Conservation (phyloP, 2,888 invertebrate species). For the Drosophila neutralis region DNA sequence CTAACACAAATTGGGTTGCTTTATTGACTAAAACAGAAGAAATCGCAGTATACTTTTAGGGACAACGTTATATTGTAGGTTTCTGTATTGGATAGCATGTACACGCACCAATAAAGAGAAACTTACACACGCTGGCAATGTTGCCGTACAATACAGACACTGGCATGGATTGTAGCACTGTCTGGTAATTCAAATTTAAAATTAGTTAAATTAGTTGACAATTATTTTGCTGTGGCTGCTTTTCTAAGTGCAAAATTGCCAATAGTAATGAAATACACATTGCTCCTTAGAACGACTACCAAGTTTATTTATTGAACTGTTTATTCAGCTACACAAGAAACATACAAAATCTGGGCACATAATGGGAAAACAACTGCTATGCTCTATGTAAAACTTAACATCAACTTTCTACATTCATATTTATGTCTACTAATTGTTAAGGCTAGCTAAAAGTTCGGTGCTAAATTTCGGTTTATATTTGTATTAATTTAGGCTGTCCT, state of each 20-base stretch:
- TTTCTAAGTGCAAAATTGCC: neutral
- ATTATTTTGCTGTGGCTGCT: neutral
- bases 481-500: conserved; percentile 35
- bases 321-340: conserved; percentile 41
- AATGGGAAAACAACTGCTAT: conserved; percentile 53
- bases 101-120: neutral
- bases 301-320: conserved; percentile 46
- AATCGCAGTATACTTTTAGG: neutral
- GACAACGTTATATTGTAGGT: rapidly evolving
- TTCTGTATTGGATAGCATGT: neutral
- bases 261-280: neutral
- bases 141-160: neutral
- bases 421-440: conserved; percentile 18
- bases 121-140: neutral
- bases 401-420: conserved; percentile 18
- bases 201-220: too few species aligned
- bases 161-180: neutral
- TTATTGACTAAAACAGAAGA: neutral
- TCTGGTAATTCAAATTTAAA: neutral
- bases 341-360: conserved; percentile 64
- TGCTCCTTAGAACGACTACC: conserved; percentile 42
- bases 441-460: conserved; percentile 32
- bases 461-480: conserved; percentile 15
- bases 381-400: conserved; percentile 58
- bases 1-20: neutral